A percentile compares a stretch with the other conserved stretches of the same genome.
Conservation (phyloP, 2,113 vertebrate species). For the Otis tarda region DNA sequence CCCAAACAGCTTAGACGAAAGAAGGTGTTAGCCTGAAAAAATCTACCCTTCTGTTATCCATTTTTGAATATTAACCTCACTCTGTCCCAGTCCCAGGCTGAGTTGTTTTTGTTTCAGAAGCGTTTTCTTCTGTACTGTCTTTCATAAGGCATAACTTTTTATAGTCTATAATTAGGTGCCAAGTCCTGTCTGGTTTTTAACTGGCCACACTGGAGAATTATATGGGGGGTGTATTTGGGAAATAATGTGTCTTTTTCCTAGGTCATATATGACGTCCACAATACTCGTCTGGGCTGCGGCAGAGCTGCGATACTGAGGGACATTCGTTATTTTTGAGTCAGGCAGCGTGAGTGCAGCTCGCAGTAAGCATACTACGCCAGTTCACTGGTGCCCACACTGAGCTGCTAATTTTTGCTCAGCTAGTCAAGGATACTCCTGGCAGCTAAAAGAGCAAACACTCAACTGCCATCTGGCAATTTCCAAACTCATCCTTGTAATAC, state of each 20-base stretch:
- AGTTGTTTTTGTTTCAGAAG: not conserved
- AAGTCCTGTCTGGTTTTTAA: not conserved
- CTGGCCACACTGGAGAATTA: not conserved
- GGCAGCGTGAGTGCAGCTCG: not conserved
- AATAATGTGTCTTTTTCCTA: not conserved
- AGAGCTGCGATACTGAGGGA: not conserved
- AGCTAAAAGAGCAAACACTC: not conserved
- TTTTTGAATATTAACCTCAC: not conserved
- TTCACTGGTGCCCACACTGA: not conserved
- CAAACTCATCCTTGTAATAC: not conserved
- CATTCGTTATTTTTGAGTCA: not conserved
- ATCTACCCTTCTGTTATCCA: not conserved
- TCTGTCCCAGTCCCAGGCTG: not conserved
- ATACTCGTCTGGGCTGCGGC: not conserved
- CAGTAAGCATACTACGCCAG: not conserved
- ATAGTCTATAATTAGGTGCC: not conserved
- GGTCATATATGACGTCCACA: not conserved
- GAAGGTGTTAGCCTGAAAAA: not conserved
- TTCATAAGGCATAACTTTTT: not conserved
- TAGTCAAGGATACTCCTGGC: not conserved
- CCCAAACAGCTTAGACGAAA: not conserved
- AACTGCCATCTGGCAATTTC: not conserved
- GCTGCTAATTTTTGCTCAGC: not conserved
- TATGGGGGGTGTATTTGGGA: not conserved
- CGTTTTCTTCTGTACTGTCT: not conserved